Evolutionary conservation across 2,797 vertebrate species (phyloP).

Genomic region (Prionace glauca): DNA sequence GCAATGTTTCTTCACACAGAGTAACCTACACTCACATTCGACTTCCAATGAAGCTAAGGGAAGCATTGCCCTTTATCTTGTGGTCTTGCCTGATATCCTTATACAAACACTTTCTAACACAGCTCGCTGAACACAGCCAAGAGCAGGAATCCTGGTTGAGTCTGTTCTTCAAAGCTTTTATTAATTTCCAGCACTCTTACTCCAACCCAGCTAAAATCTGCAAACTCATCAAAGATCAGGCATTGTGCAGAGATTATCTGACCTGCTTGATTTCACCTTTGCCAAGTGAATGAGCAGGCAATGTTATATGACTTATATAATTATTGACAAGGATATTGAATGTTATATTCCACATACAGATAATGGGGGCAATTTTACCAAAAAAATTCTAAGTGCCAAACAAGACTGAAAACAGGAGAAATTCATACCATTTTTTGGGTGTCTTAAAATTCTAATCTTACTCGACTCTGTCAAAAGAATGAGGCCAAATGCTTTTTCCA

Average conservation of each 20-base stretch:
- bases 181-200: neutral
- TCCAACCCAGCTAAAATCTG: neutral
- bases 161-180: neutral
- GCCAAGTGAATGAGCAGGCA: neutral
- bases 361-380: neutral
- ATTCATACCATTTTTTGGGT: too few relatives aligned
- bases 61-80: neutral
- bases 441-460: too few relatives aligned
- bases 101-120: neutral
- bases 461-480: too few relatives aligned
- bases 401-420: too few relatives aligned
- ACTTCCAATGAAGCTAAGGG: neutral
- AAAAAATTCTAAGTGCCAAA: too few relatives aligned
- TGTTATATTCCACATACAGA: neutral
- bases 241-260: neutral
- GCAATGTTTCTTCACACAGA: neutral
- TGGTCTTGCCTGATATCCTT: neutral
- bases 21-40: neutral
- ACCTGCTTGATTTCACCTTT: neutral
- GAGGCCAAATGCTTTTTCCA: too few relatives aligned
- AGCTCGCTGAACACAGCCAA: neutral
- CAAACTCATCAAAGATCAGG: neutral
- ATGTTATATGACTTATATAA: neutral
- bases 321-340: conserved; percentile 9
- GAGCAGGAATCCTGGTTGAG: neutral